Conservation (phyloP, 2,113 vertebrate species). For the Gymnarchus niloticus region DNA sequence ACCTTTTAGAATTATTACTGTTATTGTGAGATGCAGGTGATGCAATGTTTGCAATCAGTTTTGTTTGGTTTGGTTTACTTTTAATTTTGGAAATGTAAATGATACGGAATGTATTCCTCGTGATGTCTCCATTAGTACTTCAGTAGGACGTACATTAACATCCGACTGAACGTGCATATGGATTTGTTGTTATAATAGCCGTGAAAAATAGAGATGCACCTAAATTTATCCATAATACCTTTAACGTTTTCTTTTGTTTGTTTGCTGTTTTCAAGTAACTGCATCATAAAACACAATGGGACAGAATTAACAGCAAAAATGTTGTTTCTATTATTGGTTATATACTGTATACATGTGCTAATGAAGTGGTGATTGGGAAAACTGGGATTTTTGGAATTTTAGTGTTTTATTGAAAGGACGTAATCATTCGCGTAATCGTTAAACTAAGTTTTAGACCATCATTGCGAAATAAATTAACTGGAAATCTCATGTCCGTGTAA, state of each 20-base stretch:
- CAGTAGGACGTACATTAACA: neutral
- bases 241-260: neutral
- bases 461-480: conserved; percentile 22
- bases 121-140: neutral
- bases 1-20: neutral
- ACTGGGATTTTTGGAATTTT: neutral
- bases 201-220: neutral
- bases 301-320: neutral
- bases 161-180: neutral
- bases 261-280: neutral
- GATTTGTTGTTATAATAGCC: neutral
- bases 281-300: neutral
- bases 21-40: neutral
- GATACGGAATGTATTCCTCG: neutral
- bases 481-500: conserved; percentile 23
- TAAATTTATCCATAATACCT: neutral
- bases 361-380: no score
- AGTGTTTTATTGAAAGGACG: neutral
- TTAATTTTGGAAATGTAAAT: neutral
- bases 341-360: neutral
- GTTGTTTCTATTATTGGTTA: neutral
- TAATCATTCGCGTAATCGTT: neutral
- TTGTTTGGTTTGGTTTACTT: neutral
- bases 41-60: neutral
- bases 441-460: conserved; percentile 7